Conservation (phyloP, 2,797 vertebrate genomes). For the Oreochromis mossambicus region DNA sequence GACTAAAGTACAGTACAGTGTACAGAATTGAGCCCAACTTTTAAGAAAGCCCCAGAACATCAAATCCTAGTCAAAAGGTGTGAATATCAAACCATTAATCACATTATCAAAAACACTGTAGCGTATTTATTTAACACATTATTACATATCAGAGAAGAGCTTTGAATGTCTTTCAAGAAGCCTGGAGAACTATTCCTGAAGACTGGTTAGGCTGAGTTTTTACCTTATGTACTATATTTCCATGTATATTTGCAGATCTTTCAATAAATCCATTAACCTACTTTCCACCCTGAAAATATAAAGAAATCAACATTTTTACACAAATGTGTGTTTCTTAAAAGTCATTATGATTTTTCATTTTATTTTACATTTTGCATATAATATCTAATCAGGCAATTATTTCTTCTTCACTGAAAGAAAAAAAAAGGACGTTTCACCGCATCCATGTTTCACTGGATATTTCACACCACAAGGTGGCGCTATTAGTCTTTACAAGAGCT, state of each 20-base stretch:
- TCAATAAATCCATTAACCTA: background rate
- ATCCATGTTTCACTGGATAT: background rate
- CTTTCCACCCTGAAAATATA: background rate
- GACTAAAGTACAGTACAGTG: too few relatives aligned
- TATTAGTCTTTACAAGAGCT: background rate
- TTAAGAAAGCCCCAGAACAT: background rate
- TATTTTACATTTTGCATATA: background rate
- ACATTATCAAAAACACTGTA: background rate
- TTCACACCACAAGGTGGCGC: constrained; percentile 46
- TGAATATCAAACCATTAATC: background rate
- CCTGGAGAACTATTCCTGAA: background rate
- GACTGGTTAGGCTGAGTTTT: background rate
- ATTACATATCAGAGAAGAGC: background rate
- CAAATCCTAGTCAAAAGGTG: background rate
- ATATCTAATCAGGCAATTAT: background rate
- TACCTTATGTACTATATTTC: background rate
- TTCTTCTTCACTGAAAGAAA: background rate
- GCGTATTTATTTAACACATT: background rate
- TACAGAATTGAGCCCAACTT: background rate
- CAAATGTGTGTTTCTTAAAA: background rate
- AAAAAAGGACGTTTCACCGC: background rate
- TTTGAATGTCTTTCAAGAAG: background rate
- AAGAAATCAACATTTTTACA: background rate
- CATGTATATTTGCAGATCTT: background rate
- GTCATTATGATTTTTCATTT: background rate